Percentiles rank a stretch among this genome's conserved stretches.
Evolutionary conservation across 1,140 invertebrate species (phyloP).

Genomic region (Pantala flavescens): DNA sequence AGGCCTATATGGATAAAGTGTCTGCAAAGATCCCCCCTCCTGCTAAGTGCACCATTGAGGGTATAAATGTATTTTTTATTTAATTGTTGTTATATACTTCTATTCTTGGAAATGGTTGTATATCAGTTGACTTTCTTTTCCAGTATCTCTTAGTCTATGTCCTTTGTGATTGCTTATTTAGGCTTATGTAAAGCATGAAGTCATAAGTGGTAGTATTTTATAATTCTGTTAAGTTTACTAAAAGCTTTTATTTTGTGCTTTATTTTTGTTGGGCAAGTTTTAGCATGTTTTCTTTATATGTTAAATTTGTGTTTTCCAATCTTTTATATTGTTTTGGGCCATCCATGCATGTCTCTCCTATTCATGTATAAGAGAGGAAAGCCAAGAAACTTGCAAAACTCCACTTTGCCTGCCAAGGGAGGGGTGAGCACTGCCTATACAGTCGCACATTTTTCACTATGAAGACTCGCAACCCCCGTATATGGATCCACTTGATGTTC

Average conservation of each 20-base stretch:
- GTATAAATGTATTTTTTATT: conserved; percentile 36
- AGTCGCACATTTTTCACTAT: conserved; percentile 72
- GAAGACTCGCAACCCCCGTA: conserved; percentile 72
- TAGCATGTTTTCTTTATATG: background rate
- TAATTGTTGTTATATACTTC: conserved; percentile 3
- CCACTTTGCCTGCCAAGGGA: conserved; percentile 78
- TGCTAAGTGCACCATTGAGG: conserved; percentile 82
- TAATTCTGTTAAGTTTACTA: too few relatives aligned
- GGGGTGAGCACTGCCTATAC: conserved; percentile 83
- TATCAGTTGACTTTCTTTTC: background rate
- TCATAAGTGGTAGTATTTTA: too few relatives aligned
- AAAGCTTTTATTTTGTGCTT: too few relatives aligned
- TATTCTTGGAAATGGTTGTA: background rate
- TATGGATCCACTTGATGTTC: conserved; percentile 95
- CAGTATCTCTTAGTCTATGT: background rate
- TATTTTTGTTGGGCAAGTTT: background rate
- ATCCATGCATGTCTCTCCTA: conserved; percentile 10
- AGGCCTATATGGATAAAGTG: conserved; percentile 79
- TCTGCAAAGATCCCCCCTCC: conserved; percentile 75
- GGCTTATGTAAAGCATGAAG: too few relatives aligned
- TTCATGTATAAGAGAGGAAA: conserved; percentile 51
- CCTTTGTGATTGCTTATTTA: too few relatives aligned
- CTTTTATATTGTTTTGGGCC: conserved; percentile 12
- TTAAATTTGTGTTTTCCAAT: conserved; percentile 13
- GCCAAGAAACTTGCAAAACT: conserved; percentile 77